phyloP scores from a whole-genome alignment of 37 sponge, comb jelly and placozoan genomes.

The Lycopodina hypogea region DNA sequence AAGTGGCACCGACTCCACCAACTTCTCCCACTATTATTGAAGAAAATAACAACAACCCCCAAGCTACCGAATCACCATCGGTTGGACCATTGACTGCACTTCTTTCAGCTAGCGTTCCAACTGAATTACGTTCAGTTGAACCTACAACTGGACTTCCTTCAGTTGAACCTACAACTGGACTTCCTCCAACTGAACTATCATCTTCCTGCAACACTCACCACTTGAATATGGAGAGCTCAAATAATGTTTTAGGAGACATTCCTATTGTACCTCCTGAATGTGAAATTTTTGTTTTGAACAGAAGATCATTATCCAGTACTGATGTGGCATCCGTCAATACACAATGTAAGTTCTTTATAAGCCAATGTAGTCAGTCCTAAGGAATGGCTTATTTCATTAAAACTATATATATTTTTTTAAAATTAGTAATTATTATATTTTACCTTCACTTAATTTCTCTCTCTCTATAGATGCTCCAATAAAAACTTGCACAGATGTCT shows the following conservation, averaged over 20 bases:
- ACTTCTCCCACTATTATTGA: too few species aligned
- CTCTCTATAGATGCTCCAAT: slow-evolving; percentile 34
- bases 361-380: neutral
- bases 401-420: neutral
- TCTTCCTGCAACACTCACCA: too few species aligned
- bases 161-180: too few species aligned
- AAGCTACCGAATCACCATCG: too few species aligned
- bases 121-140: too few species aligned
- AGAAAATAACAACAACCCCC: too few species aligned
- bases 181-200: too few species aligned
- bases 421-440: neutral
- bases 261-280: slow-evolving; percentile 4
- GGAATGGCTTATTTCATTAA: neutral
- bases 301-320: too few species aligned
- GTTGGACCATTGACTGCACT: too few species aligned
- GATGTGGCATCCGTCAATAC: slow-evolving; percentile 36
- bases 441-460: neutral
- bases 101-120: too few species aligned
- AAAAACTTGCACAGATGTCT: slow-evolving; percentile 47
- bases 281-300: slow-evolving; percentile 29
- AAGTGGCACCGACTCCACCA: too few species aligned
- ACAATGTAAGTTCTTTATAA: slow-evolving; percentile 7
- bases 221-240: neutral
- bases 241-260: neutral
- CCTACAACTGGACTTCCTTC: too few species aligned